phyloP scores from a whole-genome alignment of 2,797 vertebrate species.

The Girardinus metallicus region DNA sequence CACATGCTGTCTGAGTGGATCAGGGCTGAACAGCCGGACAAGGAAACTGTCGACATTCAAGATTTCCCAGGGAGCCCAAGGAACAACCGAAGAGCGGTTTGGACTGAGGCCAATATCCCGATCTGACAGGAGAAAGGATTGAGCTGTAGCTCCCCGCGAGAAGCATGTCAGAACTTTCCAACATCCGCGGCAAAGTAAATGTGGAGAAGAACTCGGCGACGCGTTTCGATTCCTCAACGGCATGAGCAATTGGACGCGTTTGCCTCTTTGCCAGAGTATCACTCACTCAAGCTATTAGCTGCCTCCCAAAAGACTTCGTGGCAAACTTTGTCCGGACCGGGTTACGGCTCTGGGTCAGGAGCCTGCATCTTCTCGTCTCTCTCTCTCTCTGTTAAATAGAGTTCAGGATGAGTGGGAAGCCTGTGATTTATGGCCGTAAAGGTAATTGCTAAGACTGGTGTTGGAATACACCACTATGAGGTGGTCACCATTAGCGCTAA shows the following conservation, averaged over 20 bases:
- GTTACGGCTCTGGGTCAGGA: constrained; percentile 26
- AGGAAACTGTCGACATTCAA: constrained; percentile 35
- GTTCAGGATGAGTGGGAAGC: constrained; percentile 16
- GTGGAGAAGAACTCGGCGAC: constrained; percentile 21
- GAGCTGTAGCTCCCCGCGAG: constrained; percentile 25
- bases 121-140: constrained; percentile 21
- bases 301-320: constrained; percentile 31
- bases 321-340: constrained; percentile 33
- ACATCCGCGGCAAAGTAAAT: constrained; percentile 16
- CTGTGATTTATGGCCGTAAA: constrained; percentile 48
- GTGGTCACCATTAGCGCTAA: constrained; percentile 30
- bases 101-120: constrained; percentile 20
- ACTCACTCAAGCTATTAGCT: constrained; percentile 42
- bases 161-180: constrained; percentile 30
- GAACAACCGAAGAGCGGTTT: neutral
- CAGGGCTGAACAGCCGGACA: constrained; percentile 25
- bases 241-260: constrained; percentile 32
- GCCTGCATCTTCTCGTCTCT: constrained; percentile 31
- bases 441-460: constrained; percentile 40
- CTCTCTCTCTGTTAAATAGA: constrained; percentile 31
- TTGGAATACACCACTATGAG: constrained; percentile 47
- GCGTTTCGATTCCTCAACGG: constrained; percentile 15
- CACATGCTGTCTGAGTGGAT: constrained; percentile 41
- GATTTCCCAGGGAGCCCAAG: constrained; percentile 25
- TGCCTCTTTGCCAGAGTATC: constrained; percentile 38